Evolutionary conservation across 2,113 vertebrate genomes (phyloP).

Genomic region (pig (Sus scrofa)): T2T-Sscrofa CM000818.6:14614001-14614500

Average conservation of each 20-base stretch:
- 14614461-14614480: constrained; percentile 58
- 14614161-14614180: neutral
- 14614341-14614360: constrained; percentile 42
- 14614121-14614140: neutral
- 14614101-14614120: neutral
- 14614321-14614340: constrained; percentile 50
- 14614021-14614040: too few species aligned
- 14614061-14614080: neutral
- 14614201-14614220: neutral
- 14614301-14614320: neutral
- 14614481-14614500: constrained; percentile 5
- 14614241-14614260: constrained; percentile 46
- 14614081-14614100: neutral
- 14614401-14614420: neutral
- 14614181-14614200: neutral
- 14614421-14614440: constrained; percentile 43
- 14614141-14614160: neutral
- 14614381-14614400: constrained; percentile 62
- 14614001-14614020: neutral
- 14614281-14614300: constrained; percentile 72
- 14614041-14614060: neutral
- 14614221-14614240: constrained; percentile 14
- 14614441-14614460: constrained; percentile 50
- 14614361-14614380: constrained; percentile 58
- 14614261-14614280: constrained; percentile 48